Conservation (phyloP, 1,140 invertebrate species). For the Antheraea mylitta region DNA sequence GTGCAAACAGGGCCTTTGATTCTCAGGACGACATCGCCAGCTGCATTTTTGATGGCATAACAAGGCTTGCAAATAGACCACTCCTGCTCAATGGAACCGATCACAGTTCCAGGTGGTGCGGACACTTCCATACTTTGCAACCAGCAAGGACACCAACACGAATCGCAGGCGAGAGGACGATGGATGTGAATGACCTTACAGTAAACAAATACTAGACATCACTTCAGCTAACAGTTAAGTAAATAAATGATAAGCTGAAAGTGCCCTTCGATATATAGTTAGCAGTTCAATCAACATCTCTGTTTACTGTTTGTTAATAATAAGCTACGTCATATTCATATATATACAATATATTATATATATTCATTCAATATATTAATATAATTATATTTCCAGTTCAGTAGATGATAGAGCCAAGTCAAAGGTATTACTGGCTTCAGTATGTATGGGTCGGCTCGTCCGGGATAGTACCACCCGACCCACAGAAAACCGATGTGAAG, state of each 20-base stretch:
- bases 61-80: constrained; percentile 90
- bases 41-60: constrained; percentile 88
- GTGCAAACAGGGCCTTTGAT: constrained; percentile 93
- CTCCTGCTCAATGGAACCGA: constrained; percentile 91
- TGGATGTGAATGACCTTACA: constrained; percentile 84
- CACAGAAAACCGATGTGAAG: too few relatives aligned
- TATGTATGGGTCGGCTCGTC: too few relatives aligned
- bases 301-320: background rate
- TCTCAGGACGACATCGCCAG: constrained; percentile 87
- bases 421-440: too few relatives aligned
- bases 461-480: too few relatives aligned
- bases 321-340: too few relatives aligned
- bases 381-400: too few relatives aligned
- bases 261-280: background rate
- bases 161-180: constrained; percentile 87
- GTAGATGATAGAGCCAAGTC: too few relatives aligned
- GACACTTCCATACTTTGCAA: constrained; percentile 90
- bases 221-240: background rate
- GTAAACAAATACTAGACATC: background rate
- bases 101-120: constrained; percentile 84
- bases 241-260: background rate
- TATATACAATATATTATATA: too few relatives aligned
- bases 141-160: constrained; percentile 91
- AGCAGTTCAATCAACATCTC: background rate
- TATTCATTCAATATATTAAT: too few relatives aligned